phyloP scores from a whole-genome alignment of 2,797 vertebrate genomes.

The Oryzias dopingdopingensis region DNA sequence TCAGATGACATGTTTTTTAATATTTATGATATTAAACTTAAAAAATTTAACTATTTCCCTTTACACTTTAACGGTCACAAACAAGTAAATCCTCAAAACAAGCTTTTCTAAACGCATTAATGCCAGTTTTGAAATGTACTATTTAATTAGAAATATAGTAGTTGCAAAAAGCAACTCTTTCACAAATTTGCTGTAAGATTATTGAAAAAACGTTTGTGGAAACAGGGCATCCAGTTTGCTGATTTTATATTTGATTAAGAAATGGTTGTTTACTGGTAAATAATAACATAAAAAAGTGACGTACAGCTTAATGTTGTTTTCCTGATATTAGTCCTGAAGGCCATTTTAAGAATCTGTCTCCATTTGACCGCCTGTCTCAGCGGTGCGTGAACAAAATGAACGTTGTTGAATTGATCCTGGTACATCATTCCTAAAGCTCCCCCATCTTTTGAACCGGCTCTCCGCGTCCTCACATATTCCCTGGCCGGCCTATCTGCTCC shows the following conservation, averaged over 20 bases:
- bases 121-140: no score
- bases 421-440: conserved; percentile 42
- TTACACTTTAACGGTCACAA: no score
- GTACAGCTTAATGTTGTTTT: conserved; percentile 4
- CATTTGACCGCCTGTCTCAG: conserved; percentile 38
- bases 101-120: no score
- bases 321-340: conserved; percentile 9
- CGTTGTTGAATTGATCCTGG: conserved; percentile 55
- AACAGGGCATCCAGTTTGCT: no score
- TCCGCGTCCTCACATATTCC: conserved; percentile 18
- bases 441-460: conserved; percentile 38
- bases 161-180: no score
- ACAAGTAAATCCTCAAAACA: no score
- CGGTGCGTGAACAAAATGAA: conserved; percentile 46
- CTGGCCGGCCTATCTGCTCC: conserved; percentile 15
- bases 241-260: conserved; percentile 1
- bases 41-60: no score
- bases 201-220: no score
- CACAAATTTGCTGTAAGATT: no score
- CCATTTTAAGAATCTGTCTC: conserved; percentile 44
- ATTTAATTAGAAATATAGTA: no score
- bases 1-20: no score
- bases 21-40: no score
- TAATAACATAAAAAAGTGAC: conserved; percentile 14
- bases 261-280: neutral